Evolutionary conservation across 2,797 vertebrate genomes (phyloP).

Genomic region (Eupleurogrammus muticus): DNA sequence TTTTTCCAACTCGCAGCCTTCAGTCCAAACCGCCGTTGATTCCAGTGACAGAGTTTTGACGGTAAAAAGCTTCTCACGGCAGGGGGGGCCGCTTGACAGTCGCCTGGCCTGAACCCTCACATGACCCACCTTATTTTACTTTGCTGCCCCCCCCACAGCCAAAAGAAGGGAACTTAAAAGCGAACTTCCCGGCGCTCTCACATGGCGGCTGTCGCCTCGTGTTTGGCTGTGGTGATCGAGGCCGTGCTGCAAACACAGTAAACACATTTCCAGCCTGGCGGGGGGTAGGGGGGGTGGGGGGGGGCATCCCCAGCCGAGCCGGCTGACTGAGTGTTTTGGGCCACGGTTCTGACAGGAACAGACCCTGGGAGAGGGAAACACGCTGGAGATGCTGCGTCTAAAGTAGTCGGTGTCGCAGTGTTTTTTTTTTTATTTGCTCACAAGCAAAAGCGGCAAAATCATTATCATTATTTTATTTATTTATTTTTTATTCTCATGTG

Average conservation of each 20-base stretch:
- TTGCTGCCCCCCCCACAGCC: background rate
- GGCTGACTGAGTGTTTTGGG: conserved; percentile 82
- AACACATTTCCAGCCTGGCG: conserved; percentile 63
- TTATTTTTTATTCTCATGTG: background rate
- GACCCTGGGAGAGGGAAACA: conserved; percentile 66
- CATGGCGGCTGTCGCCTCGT: no score
- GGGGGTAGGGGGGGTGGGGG: conserved; percentile 47
- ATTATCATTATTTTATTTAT: conserved; percentile 37
- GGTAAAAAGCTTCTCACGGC: background rate
- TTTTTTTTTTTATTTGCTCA: conserved; percentile 60
- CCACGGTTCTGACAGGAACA: conserved; percentile 78
- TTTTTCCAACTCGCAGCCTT: no score
- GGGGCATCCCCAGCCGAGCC: conserved; percentile 69
- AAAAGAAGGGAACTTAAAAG: background rate
- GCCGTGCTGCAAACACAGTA: conserved; percentile 65
- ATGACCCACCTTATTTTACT: conserved; percentile 4
- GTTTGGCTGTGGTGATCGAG: conserved; percentile 51
- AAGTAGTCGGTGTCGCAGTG: conserved; percentile 61
- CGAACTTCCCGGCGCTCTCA: no score
- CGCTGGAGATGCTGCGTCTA: conserved; percentile 61
- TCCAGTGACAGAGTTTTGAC: no score
- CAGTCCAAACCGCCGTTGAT: no score
- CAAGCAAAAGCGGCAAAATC: conserved; percentile 22
- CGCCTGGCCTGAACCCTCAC: background rate
- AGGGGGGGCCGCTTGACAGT: background rate